Conservation (phyloP, 2,888 invertebrate species). For the Xanthorhoe designata region DNA sequence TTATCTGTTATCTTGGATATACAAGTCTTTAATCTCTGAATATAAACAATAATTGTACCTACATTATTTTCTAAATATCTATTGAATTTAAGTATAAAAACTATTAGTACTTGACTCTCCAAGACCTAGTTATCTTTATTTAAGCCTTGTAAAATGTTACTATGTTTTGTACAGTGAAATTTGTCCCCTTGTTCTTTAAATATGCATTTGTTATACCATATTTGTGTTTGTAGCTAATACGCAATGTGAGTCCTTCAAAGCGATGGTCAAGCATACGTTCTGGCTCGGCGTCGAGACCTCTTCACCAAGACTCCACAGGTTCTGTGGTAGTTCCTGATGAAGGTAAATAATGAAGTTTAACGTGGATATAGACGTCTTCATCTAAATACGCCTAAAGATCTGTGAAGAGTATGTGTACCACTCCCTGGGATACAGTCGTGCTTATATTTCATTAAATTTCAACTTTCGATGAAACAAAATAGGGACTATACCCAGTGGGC, state of each 20-base stretch:
- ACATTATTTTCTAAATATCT: too few relatives aligned
- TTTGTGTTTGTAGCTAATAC: conserved; percentile 83
- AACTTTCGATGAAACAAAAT: too few relatives aligned
- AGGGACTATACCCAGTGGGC: too few relatives aligned
- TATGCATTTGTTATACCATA: conserved; percentile 14
- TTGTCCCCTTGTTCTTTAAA: not conserved
- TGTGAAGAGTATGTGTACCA: too few relatives aligned
- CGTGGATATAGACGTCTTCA: too few relatives aligned
- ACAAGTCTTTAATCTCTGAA: not conserved
- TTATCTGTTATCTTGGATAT: not conserved
- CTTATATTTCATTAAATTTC: too few relatives aligned
- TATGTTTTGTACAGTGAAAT: not conserved
- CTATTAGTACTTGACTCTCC: too few relatives aligned
- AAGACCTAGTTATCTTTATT: too few relatives aligned
- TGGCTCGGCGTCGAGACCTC: conserved; percentile 54
- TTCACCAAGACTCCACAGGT: conserved; percentile 87
- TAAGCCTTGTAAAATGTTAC: not conserved
- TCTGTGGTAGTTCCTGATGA: conserved; percentile 83
- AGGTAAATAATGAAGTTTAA: conserved; percentile 54
- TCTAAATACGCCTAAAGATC: too few relatives aligned
- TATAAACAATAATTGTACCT: not conserved
- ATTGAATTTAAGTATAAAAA: too few relatives aligned
- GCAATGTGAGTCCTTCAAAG: conserved; percentile 82
- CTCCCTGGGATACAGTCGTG: too few relatives aligned
- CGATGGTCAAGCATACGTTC: conserved; percentile 65